Percentiles rank a stretch among this genome's conserved stretches.
Conservation (phyloP, 1,140 invertebrate species). For the Papilio polyxenes region DNA sequence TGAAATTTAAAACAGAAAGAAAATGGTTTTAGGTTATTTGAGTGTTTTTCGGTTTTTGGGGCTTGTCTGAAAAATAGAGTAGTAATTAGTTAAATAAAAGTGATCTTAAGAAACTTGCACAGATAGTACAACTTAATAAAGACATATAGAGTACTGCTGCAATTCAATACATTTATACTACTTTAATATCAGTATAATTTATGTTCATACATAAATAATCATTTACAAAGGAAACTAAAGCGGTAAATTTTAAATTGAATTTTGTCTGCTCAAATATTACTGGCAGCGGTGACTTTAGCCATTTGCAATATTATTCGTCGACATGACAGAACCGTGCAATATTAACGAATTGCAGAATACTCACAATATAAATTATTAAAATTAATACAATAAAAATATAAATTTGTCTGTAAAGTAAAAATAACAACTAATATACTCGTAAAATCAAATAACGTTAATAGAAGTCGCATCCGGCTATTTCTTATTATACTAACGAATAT, state of each 20-base stretch:
- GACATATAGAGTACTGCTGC: no score
- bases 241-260: conserved; percentile 23
- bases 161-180: no score
- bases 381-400: no score
- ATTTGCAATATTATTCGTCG: conserved; percentile 28
- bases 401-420: neutral
- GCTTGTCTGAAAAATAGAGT: no score
- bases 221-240: neutral
- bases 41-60: no score
- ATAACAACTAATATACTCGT: neutral
- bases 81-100: no score
- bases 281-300: neutral
- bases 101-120: no score
- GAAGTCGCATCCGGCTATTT: no score
- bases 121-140: no score
- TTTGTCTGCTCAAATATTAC: conserved; percentile 15
- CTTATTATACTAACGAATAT: no score
- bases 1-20: neutral
- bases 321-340: neutral
- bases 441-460: neutral
- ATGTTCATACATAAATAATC: neutral
- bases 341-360: neutral
- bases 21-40: neutral
- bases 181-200: neutral
- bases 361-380: neutral